Evolutionary conservation across 2,888 invertebrate genomes (phyloP).

Genomic region (Epsilonema sp.): DNA sequence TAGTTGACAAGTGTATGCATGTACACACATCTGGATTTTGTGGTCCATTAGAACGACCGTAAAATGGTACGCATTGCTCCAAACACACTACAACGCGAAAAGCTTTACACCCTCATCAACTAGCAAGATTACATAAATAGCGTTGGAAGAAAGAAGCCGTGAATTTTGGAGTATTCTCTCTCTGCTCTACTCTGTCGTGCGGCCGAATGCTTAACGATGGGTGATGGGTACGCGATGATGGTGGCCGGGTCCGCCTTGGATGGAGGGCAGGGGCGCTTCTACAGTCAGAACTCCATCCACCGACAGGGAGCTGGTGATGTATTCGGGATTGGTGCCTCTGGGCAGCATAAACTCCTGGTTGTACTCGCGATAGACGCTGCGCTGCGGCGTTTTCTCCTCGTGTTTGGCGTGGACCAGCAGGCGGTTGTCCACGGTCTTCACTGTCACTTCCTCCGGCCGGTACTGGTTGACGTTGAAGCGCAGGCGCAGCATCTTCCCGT

Average conservation of each 20-base stretch:
- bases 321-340: slow-evolving; percentile 85
- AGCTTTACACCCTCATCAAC: too few species aligned
- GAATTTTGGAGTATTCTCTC: too few species aligned
- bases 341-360: slow-evolving; percentile 84
- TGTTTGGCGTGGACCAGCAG: slow-evolving; percentile 70
- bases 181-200: too few species aligned
- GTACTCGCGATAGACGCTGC: slow-evolving; percentile 92
- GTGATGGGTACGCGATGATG: not conserved
- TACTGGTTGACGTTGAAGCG: slow-evolving; percentile 94
- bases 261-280: slow-evolving; percentile 67
- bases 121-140: too few species aligned
- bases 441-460: slow-evolving; percentile 68
- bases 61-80: too few species aligned
- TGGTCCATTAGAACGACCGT: too few species aligned
- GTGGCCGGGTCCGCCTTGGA: not conserved
- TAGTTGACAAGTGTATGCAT: too few species aligned
- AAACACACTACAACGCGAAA: too few species aligned
- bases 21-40: too few species aligned
- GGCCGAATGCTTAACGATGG: too few species aligned
- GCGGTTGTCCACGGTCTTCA: slow-evolving; percentile 94
- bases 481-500: slow-evolving; percentile 75
- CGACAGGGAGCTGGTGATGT: slow-evolving; percentile 79
- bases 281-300: slow-evolving; percentile 90
- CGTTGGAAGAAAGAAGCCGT: not conserved
- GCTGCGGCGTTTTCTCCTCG: slow-evolving; percentile 87